A percentile compares a stretch with the other conserved stretches of the same genome.
phyloP scores from a whole-genome alignment of 2,113 vertebrate genomes.

The Pelodiscus sinensis region DNA sequence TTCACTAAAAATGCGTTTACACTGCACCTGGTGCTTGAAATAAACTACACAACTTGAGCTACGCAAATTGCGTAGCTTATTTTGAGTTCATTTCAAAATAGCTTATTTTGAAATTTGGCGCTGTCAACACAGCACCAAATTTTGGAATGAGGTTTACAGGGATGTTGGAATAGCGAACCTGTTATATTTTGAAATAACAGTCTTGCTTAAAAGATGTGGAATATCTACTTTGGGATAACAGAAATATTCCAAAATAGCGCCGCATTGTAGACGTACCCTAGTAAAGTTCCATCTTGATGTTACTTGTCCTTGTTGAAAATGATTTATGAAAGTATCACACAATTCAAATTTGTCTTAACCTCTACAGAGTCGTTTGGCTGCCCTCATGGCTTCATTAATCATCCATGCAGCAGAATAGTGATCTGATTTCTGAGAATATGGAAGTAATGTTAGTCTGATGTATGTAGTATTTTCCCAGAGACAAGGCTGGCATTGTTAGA shows the following conservation, averaged over 20 bases:
- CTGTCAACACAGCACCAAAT: no score
- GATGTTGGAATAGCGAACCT: no score
- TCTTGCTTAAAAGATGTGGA: no score
- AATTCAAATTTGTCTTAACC: not conserved
- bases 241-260: no score
- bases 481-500: not conserved
- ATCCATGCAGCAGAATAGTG: fast-evolving
- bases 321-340: not conserved
- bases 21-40: no score
- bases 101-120: no score
- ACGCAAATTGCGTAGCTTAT: no score
- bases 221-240: no score
- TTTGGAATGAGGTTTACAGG: no score
- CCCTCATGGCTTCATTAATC: not conserved
- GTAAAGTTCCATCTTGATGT: not conserved
- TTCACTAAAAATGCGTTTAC: not conserved
- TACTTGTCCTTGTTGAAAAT: not conserved
- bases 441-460: not conserved
- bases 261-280: not conserved
- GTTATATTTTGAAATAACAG: no score
- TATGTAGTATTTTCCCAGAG: not conserved
- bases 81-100: no score
- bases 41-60: no score
- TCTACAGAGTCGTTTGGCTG: not conserved
- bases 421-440: not conserved